Evolutionary conservation across 1,140 invertebrate genomes (phyloP).

Genomic region (Neotoxoptera formosana): DNA sequence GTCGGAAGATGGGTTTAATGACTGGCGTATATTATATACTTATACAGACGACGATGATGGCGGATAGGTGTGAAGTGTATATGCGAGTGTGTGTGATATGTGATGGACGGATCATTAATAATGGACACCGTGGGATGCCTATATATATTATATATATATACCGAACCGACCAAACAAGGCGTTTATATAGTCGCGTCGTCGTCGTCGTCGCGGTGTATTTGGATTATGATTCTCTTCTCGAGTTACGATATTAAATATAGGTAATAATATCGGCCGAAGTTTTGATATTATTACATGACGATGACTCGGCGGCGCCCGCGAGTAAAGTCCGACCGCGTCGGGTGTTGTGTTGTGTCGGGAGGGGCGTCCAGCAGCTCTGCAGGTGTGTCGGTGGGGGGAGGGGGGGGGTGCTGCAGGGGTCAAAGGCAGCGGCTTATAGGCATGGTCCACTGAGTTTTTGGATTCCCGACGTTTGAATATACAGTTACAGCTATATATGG

Average conservation of each 20-base stretch:
- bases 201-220: background rate
- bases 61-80: slow-evolving; percentile 40
- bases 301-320: slow-evolving; percentile 19
- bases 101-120: slow-evolving; percentile 55
- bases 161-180: slow-evolving; percentile 53
- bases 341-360: too few relatives aligned
- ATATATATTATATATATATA: background rate
- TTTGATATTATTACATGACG: background rate
- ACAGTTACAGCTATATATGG: too few relatives aligned
- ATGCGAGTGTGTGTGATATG: background rate
- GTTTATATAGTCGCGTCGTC: slow-evolving; percentile 20
- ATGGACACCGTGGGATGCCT: slow-evolving; percentile 55
- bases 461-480: too few relatives aligned
- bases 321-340: background rate
- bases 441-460: too few relatives aligned
- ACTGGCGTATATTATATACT: slow-evolving; percentile 29
- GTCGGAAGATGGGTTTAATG: slow-evolving; percentile 48
- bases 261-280: background rate
- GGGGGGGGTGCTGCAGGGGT: too few relatives aligned
- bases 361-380: too few relatives aligned
- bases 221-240: background rate
- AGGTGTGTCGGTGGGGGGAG: too few relatives aligned
- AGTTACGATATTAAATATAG: background rate
- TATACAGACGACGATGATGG: background rate
- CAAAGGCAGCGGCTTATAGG: too few relatives aligned